Base-by-base conservation (phyloP, 2,888 invertebrate genomes). In the Lycophotia porphyrea region DNA sequence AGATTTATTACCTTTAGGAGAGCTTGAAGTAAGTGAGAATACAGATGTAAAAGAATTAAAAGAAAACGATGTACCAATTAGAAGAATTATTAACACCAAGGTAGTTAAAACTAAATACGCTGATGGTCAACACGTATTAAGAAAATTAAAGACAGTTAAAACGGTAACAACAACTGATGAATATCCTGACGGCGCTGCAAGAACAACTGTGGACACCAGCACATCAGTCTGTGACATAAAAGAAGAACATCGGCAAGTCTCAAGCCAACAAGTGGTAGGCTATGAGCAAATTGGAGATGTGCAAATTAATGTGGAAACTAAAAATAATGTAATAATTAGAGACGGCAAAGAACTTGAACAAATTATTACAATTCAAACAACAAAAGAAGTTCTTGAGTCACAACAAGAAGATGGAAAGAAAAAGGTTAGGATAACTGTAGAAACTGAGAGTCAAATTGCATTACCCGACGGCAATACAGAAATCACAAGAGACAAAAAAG, bases 401-500 rank as follows among this genome's bases (percentile, higher is more conserved):
- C 91, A 93, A 42, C 78, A 79, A 27, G 92, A 93, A 80, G 88
- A 87, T 60, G 88, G 90, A 13, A 93, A 91, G 58, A 95, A 93
- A 81, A 95, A 96, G 90, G 78, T 94, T 4, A 95, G 91, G 82
- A 95, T 93, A 31, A 95, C 95, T 1, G 84, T 90, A 55, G 95
- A 95, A 91, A 94, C 92, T 44, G 85, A 93, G 0, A 94, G 93
- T 66, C 94, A 95, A 87, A 93, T 94, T 36, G 90, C 91, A 76
- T 86, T 94, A 68, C 93, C 94, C 1, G 92, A 92, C 82, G 96
- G 96, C 61, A 90, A 91, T 13, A 93, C 91, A 39, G 96, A 96
- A 93, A 90, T 95, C 2, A 93, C 94, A 9, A 96, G 94, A 87
- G 95, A 96, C 82, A 90, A 96, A 0, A 95, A 93, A 91, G 93